phyloP scores from a whole-genome alignment of 1,140 invertebrate genomes.

The Lasioglossum baleicum region DNA sequence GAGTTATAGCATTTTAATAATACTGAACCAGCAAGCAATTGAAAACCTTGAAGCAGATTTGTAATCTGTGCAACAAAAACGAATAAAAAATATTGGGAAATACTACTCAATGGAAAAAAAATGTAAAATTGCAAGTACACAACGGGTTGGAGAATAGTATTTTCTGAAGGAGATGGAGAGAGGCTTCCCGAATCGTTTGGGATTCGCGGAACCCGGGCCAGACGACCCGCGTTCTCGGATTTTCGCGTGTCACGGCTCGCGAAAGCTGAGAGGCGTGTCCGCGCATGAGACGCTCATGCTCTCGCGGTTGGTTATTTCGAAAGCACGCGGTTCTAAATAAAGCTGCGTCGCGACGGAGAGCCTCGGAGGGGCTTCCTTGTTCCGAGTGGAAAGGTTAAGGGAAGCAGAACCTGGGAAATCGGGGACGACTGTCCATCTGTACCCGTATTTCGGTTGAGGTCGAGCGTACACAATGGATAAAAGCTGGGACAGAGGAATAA shows the following conservation, averaged over 20 bases:
- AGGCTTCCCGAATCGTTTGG: too few species aligned
- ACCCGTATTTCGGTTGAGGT: slow-evolving; percentile 8
- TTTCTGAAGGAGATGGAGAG: too few species aligned
- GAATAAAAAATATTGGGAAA: too few species aligned
- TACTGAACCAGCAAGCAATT: too few species aligned
- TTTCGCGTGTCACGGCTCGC: neutral
- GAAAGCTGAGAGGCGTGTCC: neutral
- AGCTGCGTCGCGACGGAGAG: neutral
- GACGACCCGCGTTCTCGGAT: neutral
- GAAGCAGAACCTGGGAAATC: neutral
- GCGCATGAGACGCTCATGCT: neutral
- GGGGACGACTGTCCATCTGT: neutral
- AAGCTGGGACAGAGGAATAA: neutral
- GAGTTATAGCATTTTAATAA: too few species aligned
- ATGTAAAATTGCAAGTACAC: too few species aligned
- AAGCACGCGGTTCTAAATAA: slow-evolving; percentile 25
- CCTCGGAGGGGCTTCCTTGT: neutral
- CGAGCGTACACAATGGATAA: neutral
- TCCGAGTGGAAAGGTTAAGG: slow-evolving; percentile 15
- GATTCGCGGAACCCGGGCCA: too few species aligned
- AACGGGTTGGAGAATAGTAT: too few species aligned
- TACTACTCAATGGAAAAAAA: too few species aligned
- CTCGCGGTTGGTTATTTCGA: slow-evolving; percentile 3
- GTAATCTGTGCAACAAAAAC: too few species aligned
- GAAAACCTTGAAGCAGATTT: too few species aligned